A percentile compares a stretch with the other conserved stretches of the same genome.
phyloP scores from a whole-genome alignment of 2,113 vertebrate species.

The Stercorarius parasiticus region DNA sequence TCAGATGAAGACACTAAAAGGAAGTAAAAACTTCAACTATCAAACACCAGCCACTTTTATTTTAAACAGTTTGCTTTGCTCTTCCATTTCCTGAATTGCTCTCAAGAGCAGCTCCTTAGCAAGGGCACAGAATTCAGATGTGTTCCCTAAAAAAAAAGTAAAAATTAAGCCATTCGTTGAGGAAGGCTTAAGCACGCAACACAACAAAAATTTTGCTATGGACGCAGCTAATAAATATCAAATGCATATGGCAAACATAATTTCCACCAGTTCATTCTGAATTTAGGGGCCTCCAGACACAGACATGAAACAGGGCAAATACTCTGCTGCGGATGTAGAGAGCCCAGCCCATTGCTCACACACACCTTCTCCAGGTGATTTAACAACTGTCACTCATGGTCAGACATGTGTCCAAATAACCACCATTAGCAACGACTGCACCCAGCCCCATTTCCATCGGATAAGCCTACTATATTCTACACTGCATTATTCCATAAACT shows the following conservation, averaged over 20 bases:
- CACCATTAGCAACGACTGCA: not conserved
- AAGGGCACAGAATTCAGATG: not conserved
- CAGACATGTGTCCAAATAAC: not conserved
- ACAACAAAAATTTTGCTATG: not conserved
- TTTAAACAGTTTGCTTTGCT: not conserved
- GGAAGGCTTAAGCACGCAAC: not conserved
- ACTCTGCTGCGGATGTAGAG: accelerated
- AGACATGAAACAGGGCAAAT: not conserved
- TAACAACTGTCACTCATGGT: not conserved
- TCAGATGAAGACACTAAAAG: not conserved
- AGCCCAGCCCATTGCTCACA: not conserved
- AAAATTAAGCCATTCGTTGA: not conserved
- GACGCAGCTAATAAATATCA: not conserved
- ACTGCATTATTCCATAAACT: not conserved
- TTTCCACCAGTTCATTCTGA: not conserved
- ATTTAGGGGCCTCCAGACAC: not conserved
- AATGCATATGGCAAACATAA: not conserved
- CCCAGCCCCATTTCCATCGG: not conserved
- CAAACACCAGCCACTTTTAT: not conserved
- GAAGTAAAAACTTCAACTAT: not conserved
- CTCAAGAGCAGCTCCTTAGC: not conserved
- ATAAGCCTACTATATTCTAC: not conserved
- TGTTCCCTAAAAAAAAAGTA: not conserved
- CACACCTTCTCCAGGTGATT: not conserved
- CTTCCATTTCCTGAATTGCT: not conserved